phyloP scores from a whole-genome alignment of 2,888 invertebrate genomes.

The Monochamus alternatus region DNA sequence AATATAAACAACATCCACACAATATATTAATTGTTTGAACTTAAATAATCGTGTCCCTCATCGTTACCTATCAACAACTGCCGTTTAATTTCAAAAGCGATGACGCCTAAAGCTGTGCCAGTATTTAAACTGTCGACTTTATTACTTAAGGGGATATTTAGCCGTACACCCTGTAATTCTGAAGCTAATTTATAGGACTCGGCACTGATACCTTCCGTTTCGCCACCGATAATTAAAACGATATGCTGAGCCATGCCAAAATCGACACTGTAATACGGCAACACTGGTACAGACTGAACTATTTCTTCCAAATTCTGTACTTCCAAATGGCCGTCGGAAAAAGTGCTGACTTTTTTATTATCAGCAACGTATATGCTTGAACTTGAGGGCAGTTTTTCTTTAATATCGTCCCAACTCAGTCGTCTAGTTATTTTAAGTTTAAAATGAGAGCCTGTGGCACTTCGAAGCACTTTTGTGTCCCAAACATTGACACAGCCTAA shows the following conservation, averaged over 20 bases:
- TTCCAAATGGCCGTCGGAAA: conserved; percentile 15
- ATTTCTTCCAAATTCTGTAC: conserved; percentile 30
- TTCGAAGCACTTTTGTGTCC: conserved; percentile 90
- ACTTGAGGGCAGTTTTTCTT: conserved; percentile 70
- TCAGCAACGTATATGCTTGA: conserved; percentile 80
- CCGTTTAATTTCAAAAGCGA: conserved; percentile 87
- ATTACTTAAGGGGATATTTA: conserved; percentile 86
- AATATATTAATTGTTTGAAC: neutral
- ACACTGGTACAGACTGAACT: conserved; percentile 47
- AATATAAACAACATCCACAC: neutral
- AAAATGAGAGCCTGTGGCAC: conserved; percentile 91
- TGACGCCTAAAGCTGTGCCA: conserved; percentile 86
- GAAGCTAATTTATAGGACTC: conserved; percentile 80
- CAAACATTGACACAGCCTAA: conserved; percentile 91
- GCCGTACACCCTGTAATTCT: conserved; percentile 75
- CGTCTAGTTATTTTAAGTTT: conserved; percentile 80
- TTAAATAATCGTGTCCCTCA: neutral
- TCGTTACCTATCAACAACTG: conserved; percentile 68
- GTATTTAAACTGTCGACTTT: conserved; percentile 90
- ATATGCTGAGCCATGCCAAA: conserved; percentile 74
- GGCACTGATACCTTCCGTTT: conserved; percentile 89
- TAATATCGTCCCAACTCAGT: conserved; percentile 78
- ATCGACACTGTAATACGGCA: conserved; percentile 77
- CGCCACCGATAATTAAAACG: conserved; percentile 88
- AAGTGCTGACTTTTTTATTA: conserved; percentile 71